Evolutionary conservation across 1,140 invertebrate genomes (phyloP), one percentile per base, ranked within the genome.

Genomic region (Brachystomella parvula): DNA sequence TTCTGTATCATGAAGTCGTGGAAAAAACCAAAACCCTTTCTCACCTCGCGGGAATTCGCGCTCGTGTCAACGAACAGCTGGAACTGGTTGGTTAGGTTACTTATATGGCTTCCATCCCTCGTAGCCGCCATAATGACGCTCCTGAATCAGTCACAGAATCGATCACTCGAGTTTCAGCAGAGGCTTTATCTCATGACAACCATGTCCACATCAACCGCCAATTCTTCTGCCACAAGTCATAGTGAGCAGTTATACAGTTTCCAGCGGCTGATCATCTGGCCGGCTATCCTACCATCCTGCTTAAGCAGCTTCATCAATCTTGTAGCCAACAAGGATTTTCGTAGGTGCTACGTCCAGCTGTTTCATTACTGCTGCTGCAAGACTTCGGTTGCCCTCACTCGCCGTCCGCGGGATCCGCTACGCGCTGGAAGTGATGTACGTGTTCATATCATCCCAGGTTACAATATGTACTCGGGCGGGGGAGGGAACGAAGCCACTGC

Each of bases 341-440:
- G 72, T 3, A n/a, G 84, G 82, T 66, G 87, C 87, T 92, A 87
- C 75, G 79, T 86, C 26, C 87, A 89, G 74, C 77, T 90, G 12
- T 90, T 89, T 74, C 84, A 90, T 71, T 90, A 91, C 71, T 90
- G 88, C 74, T 90, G 86, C 74, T 90, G 88, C 77, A 90, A 90
- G 76, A 89, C 85, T 3, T 86, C 85, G 2, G 83, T 90, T 6
- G 84, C 85, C 28, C 85, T 87, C 64, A 84, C 86, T 0, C 79
- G 86, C 9, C 79, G 86, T 63, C 79, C 85, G 17, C 76, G 85
- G 30, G 78, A 81, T n/a, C 83, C 83, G 28, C 70, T 76, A 32
- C 53, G 70, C 49, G 61, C 58, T n/a, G 75, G 79, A 3, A 81
- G 83, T 1, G 86, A 89, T 59, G 85, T 89, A 1, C 76, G 87